Base-by-base conservation (phyloP, 2,797 vertebrate species). In the Somateria mollissima region DNA sequence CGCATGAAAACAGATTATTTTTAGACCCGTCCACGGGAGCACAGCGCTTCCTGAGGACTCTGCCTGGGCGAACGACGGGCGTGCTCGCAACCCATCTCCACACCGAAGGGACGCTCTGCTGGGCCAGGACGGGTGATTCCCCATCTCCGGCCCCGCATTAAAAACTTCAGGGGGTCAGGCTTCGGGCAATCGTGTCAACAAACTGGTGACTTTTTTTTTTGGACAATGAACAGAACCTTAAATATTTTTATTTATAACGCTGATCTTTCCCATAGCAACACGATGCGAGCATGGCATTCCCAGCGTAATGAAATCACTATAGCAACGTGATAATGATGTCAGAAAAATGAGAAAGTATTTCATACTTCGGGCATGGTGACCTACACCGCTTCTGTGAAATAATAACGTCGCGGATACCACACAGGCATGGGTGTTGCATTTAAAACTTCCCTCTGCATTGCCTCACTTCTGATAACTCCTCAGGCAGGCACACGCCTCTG, bases 41-140 rank as follows among this genome's bases (percentile, higher is more conserved):
- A 8, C 61, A 89, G 60, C 90, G 36, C 92, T 98, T 98, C 97
- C 97, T 97, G 95, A 30, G 37, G 92, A 30, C 92, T 94, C 93
- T 92, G 97, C 93, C 92, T 97, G 95, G 96, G 70, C 71, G 56
- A 79, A 69, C 67, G 74, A 96, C 58, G 75, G 14, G 75, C 28
- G 24, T 34, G 27, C 24, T 83, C 95, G 57, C 84, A 57, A 65
- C 71, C 81, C 83, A 28, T 6, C 49, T 51, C 49, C 51, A 3
- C 27, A 9, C 51, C 20, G 43, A 34, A 54, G 74, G 77, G 84
- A 82, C 21, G 11, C 79, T 39, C 67, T 92, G 83, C 90, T 2
- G 43, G 65, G 77, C 14, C 6, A 3, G 80, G 69, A 22, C 70
- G 82, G 74, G 71, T 66, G 22, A 12, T 2, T 32, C 25, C 62